Evolutionary conservation across 2,888 invertebrate species (phyloP).

Genomic region (Strigamia transsilvanica): DNA sequence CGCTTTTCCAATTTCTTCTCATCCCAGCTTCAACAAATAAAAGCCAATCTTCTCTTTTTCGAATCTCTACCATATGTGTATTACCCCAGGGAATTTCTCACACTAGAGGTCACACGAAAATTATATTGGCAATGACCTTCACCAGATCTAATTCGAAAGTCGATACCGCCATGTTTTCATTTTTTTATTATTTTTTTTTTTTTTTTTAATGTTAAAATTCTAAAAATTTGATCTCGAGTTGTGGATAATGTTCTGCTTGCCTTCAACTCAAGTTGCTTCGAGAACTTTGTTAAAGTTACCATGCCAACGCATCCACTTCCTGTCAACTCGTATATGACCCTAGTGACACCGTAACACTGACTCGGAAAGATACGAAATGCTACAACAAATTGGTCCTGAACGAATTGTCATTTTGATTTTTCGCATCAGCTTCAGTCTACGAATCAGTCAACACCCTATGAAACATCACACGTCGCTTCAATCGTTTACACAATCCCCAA

Average conservation of each 20-base stretch:
- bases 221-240: slow-evolving; percentile 1
- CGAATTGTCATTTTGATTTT: slow-evolving; percentile 25
- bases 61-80: not conserved
- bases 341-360: not conserved
- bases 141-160: slow-evolving; percentile 9
- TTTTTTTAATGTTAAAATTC: not conserved
- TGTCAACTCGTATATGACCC: slow-evolving; percentile 22
- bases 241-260: not conserved
- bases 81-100: slow-evolving; percentile 2
- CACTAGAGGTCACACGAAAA: not conserved
- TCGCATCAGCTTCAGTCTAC: not conserved
- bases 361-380: slow-evolving; percentile 30
- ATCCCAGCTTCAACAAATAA: slow-evolving; percentile 3
- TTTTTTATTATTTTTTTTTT: not conserved
- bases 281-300: not conserved
- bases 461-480: not conserved
- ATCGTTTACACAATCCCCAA: not conserved
- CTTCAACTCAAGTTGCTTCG: not conserved
- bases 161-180: not conserved
- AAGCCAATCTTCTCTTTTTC: not conserved
- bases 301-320: not conserved
- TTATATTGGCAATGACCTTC: not conserved
- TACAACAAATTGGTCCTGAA: slow-evolving; percentile 20
- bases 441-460: not conserved
- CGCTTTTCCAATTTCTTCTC: slow-evolving; percentile 31